Conservation (phyloP, 2,888 invertebrate species). For the Oligia strigilis region DNA sequence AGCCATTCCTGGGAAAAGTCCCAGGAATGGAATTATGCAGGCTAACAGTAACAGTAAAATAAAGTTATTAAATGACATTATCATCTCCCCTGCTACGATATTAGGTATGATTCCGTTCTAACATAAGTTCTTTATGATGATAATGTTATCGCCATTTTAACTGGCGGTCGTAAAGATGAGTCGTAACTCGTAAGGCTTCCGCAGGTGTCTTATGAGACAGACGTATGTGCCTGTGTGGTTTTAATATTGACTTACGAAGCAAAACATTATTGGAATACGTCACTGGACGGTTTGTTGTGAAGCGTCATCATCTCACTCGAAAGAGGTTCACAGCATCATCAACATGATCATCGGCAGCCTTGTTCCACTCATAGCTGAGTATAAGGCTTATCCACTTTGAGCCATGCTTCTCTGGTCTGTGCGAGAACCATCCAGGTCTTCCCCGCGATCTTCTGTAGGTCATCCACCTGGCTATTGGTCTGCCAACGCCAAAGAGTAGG, state of each 20-base stretch:
- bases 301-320: not conserved
- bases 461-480: too few relatives aligned
- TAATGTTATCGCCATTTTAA: conserved; percentile 56
- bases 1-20: too few relatives aligned
- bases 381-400: too few relatives aligned
- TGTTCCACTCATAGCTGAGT: not conserved
- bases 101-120: conserved; percentile 28
- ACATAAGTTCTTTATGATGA: conserved; percentile 55
- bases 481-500: not conserved
- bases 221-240: conserved; percentile 16
- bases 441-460: not conserved
- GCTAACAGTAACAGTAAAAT: not conserved
- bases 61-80: conserved; percentile 4
- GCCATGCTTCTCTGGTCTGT: too few relatives aligned
- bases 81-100: not conserved
- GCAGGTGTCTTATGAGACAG: conserved; percentile 45
- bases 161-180: conserved; percentile 44
- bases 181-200: conserved; percentile 48
- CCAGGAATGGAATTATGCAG: too few relatives aligned
- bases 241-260: conserved; percentile 34
- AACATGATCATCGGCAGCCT: not conserved
- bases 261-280: conserved; percentile 41
- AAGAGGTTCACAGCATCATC: not conserved
- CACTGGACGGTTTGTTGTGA: not conserved
- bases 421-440: not conserved